Conservation (phyloP, 1,140 invertebrate genomes). For the Goniozus legneri region DNA sequence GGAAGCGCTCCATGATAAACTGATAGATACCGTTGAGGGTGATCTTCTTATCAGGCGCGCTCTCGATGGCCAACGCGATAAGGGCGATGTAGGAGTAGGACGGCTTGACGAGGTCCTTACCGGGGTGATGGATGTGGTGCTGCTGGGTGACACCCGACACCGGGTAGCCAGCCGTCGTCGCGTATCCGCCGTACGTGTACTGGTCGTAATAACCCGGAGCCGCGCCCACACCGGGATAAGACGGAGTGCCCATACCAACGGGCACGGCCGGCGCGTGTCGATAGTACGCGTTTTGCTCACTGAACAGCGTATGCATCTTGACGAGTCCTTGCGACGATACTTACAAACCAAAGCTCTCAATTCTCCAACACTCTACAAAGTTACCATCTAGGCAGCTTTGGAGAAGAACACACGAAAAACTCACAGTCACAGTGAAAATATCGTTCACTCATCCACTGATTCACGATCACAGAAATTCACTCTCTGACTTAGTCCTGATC, state of each 20-base stretch:
- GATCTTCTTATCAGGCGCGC: conserved; percentile 87
- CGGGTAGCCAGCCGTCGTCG: conserved; percentile 50
- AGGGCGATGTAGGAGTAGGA: conserved; percentile 98
- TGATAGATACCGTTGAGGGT: conserved; percentile 98
- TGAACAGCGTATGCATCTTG: conserved; percentile 82
- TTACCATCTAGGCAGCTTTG: too few species aligned
- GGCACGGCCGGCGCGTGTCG: conserved; percentile 51
- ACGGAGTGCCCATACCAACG: conserved; percentile 46
- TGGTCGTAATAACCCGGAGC: conserved; percentile 49
- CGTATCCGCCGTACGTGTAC: conserved; percentile 57
- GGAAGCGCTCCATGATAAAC: conserved; percentile 97
- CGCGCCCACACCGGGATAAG: conserved; percentile 39
- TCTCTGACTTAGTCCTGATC: too few species aligned
- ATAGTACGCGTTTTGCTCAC: conserved; percentile 77
- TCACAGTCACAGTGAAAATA: too few species aligned
- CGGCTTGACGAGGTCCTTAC: conserved; percentile 90
- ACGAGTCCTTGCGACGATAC: neutral
- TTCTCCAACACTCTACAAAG: too few species aligned
- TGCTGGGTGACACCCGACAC: conserved; percentile 62
- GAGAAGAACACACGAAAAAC: too few species aligned
- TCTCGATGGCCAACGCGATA: conserved; percentile 97
- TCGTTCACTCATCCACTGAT: too few species aligned
- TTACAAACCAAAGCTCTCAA: too few species aligned
- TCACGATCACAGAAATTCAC: neutral
- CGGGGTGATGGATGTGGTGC: conserved; percentile 58